Conservation (phyloP, 2,888 invertebrate genomes). For the Acheta domesticus region DNA sequence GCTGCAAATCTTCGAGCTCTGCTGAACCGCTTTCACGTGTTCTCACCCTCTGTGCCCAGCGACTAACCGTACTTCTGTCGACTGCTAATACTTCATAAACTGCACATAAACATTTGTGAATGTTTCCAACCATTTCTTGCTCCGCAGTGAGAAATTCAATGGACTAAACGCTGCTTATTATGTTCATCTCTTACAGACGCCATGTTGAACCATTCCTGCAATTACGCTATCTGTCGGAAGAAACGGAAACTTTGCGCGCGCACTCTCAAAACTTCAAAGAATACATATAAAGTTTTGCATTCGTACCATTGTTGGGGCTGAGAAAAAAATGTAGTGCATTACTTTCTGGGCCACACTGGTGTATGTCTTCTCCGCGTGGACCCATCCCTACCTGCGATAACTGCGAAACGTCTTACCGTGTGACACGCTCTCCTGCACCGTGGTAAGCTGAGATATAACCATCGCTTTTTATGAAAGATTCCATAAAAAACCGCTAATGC, state of each 20-base stretch:
- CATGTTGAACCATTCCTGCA: not conserved
- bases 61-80: conserved; percentile 23
- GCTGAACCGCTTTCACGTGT: conserved; percentile 20
- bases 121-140: conserved; percentile 24
- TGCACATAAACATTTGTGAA: conserved; percentile 28
- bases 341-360: too few relatives aligned
- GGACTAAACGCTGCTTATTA: conserved; percentile 12
- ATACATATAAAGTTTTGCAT: not conserved
- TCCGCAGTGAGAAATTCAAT: conserved; percentile 21
- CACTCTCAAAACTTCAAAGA: conserved; percentile 23
- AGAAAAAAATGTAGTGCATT: too few relatives aligned
- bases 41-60: conserved; percentile 21
- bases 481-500: too few relatives aligned
- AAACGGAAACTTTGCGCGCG: not conserved
- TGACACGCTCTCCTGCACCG: too few relatives aligned
- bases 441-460: too few relatives aligned
- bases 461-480: too few relatives aligned
- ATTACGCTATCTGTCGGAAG: not conserved
- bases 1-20: conserved; percentile 23
- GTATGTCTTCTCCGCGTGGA: too few relatives aligned
- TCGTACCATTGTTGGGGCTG: conserved; percentile 4
- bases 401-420: too few relatives aligned
- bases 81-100: not conserved
- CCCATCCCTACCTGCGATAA: too few relatives aligned
- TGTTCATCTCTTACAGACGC: conserved; percentile 3